A percentile compares a stretch with the other conserved stretches of the same genome.
Evolutionary conservation across 2,797 vertebrate genomes (phyloP).

Genomic region (Morus bassanus): DNA sequence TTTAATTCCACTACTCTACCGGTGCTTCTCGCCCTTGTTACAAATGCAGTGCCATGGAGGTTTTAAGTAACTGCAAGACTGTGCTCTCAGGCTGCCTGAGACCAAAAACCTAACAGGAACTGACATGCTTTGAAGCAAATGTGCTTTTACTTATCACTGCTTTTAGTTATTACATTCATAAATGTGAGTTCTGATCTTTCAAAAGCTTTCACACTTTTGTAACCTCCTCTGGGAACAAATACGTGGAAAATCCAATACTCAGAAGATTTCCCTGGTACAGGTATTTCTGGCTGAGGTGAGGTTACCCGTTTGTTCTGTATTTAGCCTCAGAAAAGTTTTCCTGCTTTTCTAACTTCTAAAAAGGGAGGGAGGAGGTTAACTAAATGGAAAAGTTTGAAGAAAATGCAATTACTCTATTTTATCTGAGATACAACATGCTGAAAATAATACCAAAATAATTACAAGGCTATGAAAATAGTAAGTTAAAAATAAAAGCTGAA

Average conservation of each 20-base stretch:
- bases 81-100: neutral
- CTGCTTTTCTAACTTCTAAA: neutral
- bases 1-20: neutral
- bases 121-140: neutral
- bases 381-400: neutral
- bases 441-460: neutral
- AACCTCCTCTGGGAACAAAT: neutral
- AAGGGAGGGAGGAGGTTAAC: neutral
- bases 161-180: neutral
- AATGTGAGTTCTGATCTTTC: neutral
- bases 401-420: neutral
- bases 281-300: neutral
- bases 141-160: neutral
- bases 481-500: neutral
- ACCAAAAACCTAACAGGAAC: neutral
- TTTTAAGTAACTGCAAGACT: neutral
- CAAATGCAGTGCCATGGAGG: neutral
- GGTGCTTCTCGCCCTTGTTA: neutral
- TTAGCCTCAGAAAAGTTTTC: neutral
- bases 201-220: neutral
- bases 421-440: neutral
- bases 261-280: neutral
- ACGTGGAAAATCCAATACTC: neutral
- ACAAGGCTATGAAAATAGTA: neutral
- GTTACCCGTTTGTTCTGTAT: neutral